Conservation (phyloP, 2,113 vertebrate species). For the Trachemys scripta region DNA sequence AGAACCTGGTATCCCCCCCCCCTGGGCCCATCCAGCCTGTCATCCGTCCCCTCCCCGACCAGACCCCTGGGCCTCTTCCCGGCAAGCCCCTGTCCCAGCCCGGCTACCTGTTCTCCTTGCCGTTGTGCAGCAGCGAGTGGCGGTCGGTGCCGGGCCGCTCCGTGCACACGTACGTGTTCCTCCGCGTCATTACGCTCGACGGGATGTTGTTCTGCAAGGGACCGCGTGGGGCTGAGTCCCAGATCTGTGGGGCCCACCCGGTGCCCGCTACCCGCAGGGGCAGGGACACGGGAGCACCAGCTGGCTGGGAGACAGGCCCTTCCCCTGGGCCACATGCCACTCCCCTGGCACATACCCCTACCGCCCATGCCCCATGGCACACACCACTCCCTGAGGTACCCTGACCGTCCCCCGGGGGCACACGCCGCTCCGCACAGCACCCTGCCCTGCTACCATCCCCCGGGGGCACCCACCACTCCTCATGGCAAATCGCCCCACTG, state of each 20-base stretch:
- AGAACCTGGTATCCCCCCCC: too few relatives aligned
- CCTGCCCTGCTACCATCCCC: too few relatives aligned
- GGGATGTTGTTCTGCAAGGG: constrained; percentile 86
- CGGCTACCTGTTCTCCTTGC: constrained; percentile 91
- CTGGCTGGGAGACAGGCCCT: background rate
- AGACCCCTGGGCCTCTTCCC: background rate
- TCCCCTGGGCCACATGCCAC: background rate
- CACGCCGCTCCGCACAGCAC: too few relatives aligned
- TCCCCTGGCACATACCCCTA: too few relatives aligned
- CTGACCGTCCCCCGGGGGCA: too few relatives aligned
- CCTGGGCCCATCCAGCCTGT: too few relatives aligned
- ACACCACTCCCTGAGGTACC: too few relatives aligned
- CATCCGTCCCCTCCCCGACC: background rate
- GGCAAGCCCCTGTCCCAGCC: too few relatives aligned
- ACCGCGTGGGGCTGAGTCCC: background rate
- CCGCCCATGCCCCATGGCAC: too few relatives aligned
- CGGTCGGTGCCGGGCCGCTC: constrained; percentile 86
- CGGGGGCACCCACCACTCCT: too few relatives aligned
- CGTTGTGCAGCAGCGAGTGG: constrained; percentile 87
- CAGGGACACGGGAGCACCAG: fast-evolving
- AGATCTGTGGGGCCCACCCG: fast-evolving
- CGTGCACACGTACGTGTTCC: constrained; percentile 94
- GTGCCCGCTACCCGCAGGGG: too few relatives aligned
- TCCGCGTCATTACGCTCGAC: constrained; percentile 90
- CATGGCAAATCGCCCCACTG: too few relatives aligned